Conservation (phyloP, 2,113 vertebrate species). For the Notarius quadriscutis region DNA sequence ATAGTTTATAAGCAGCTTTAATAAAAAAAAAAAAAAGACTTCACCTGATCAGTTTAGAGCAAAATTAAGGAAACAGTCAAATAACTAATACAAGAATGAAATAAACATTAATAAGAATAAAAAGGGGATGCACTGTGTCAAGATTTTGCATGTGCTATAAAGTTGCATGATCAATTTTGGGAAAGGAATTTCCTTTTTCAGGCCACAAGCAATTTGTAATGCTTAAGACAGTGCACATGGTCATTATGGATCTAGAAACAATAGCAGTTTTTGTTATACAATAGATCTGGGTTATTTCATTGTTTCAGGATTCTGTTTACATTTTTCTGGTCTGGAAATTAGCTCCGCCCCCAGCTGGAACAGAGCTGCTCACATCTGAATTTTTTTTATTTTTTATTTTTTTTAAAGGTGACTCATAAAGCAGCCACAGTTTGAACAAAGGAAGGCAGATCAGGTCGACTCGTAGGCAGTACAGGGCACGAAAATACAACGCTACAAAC, state of each 20-base stretch:
- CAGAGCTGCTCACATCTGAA: not conserved
- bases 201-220: not conserved
- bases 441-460: not conserved
- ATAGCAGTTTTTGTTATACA: not conserved
- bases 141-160: not conserved
- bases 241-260: not conserved
- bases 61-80: not conserved
- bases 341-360: not conserved
- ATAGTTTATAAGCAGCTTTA: not conserved
- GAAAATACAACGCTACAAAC: not conserved
- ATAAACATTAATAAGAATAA: not conserved
- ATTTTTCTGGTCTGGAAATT: not conserved
- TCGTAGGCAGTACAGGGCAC: not conserved
- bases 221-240: not conserved
- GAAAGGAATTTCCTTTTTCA: not conserved
- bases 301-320: not conserved
- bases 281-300: not conserved
- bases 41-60: not conserved
- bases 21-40: not conserved
- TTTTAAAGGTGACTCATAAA: not conserved
- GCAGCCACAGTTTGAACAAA: not conserved
- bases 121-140: not conserved
- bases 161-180: not conserved
- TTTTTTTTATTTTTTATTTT: not conserved
- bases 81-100: not conserved